Base-by-base conservation (phyloP, 2,797 vertebrate genomes). In the Thunnus albacares region DNA sequence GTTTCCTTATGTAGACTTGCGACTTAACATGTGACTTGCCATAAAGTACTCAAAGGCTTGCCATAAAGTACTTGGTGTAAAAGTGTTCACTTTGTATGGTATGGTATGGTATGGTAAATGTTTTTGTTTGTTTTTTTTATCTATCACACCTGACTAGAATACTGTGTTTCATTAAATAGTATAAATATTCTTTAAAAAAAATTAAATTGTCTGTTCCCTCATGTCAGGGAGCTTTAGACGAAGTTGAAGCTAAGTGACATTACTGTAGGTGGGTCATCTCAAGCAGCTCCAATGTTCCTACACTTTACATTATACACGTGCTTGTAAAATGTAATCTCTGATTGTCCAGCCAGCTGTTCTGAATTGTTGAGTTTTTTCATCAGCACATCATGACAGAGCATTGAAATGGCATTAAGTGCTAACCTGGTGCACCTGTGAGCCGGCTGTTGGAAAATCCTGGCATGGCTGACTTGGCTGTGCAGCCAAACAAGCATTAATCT, bases 401-500 rank as follows among this genome's bases (percentile, higher is more conserved):
- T 17, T 63, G 17, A 51, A 66, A 74, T 51, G 26, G n/a, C 67
- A 67, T 80, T 71, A 51, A 61, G 67, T 66, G 28, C 79, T 84
- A 74, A 81, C 74, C 58, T 47, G 18, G 65, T 71, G 52, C 80
- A 87, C 77, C 71, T 80, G 73, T 71, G 59, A 55, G 35, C 47
- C 43, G 41, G 53, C 71, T 85, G 71, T 57, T 84, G 58, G 71
- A 82, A 79, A 87, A 78, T 78, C 58, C 75, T 75, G 45, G 52
- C 76, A 80, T 49, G 75, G 72, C 58, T 79, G 82, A 81, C 74
- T 60, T 30, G 62, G 26, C 62, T 58, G 52, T 60, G 74, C 66
- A 77, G 80, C 79, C 86, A 87, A 81, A 86, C 75, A 75, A 77
- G 66, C 75, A 67, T 76, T 83, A 71, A 79, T 83, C 61, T 77